Evolutionary conservation across 2,113 vertebrate genomes (phyloP).

Genomic region (Lontra canadensis): DNA sequence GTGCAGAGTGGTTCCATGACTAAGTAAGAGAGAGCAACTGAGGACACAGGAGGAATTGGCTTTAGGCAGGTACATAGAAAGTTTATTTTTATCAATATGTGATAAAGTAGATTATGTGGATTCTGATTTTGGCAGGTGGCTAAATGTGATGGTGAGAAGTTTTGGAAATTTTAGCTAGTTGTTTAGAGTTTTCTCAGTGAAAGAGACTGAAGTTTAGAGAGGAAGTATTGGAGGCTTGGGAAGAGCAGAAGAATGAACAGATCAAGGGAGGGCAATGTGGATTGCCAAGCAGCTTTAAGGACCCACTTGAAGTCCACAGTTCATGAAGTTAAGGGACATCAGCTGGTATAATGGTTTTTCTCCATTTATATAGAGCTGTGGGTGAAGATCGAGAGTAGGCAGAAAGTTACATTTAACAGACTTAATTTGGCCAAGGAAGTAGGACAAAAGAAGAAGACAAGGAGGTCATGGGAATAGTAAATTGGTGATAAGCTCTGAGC

Average conservation of each 20-base stretch:
- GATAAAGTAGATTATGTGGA: background rate
- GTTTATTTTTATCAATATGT: background rate
- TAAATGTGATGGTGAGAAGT: background rate
- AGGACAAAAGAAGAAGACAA: background rate
- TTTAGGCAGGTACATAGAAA: background rate
- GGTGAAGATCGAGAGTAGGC: background rate
- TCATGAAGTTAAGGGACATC: background rate
- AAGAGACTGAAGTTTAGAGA: background rate
- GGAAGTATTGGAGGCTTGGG: background rate
- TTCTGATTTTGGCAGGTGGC: background rate
- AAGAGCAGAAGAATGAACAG: background rate
- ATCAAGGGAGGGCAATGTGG: background rate
- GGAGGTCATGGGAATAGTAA: background rate
- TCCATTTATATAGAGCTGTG: background rate
- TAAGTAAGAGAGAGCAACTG: background rate
- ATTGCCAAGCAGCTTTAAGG: background rate
- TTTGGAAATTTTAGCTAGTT: background rate
- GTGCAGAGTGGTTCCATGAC: background rate
- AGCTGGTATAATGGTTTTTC: background rate
- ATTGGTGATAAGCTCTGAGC: background rate
- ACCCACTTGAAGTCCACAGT: background rate
- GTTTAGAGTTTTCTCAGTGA: background rate
- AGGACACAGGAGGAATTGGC: background rate
- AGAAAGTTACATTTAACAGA: background rate
- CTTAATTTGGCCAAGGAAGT: background rate